phyloP scores from a whole-genome alignment of 2,113 vertebrate genomes.

The Dissostichus mawsoni region DNA sequence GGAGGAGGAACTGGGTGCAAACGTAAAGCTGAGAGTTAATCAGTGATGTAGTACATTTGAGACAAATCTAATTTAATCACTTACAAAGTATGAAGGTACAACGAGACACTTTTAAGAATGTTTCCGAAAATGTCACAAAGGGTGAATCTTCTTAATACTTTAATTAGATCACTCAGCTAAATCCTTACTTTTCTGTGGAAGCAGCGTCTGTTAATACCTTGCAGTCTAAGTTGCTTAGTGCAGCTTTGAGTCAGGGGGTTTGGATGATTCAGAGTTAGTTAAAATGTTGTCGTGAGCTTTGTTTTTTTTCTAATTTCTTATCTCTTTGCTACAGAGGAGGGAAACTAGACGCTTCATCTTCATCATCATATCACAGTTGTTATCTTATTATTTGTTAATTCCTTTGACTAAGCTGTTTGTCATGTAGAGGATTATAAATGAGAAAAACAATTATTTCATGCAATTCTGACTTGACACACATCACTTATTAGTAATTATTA shows the following conservation, averaged over 20 bases:
- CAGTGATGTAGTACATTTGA: slow-evolving; percentile 22
- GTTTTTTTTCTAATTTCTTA: slow-evolving; percentile 5
- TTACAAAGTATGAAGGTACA: slow-evolving; percentile 28
- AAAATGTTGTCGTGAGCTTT: slow-evolving; percentile 2
- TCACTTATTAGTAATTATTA: not conserved
- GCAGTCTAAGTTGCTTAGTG: slow-evolving; percentile 13
- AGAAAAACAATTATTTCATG: not conserved
- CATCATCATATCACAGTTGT: slow-evolving; percentile 3
- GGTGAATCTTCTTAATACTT: slow-evolving; percentile 55
- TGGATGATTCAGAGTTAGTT: slow-evolving; percentile 6
- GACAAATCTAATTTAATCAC: slow-evolving; percentile 26
- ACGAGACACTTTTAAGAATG: slow-evolving; percentile 8
- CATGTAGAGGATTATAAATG: not conserved
- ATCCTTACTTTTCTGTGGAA: slow-evolving; percentile 31
- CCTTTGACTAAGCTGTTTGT: not conserved
- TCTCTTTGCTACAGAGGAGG: slow-evolving; percentile 4
- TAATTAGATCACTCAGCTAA: slow-evolving; percentile 66
- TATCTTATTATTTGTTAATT: not conserved
- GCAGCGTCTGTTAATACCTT: slow-evolving; percentile 26
- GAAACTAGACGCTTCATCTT: not conserved
- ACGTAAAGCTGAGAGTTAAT: slow-evolving; percentile 27
- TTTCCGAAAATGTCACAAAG: slow-evolving; percentile 43
- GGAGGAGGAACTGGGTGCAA: not conserved
- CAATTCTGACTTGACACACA: not conserved
- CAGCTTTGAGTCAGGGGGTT: slow-evolving; percentile 1